Evolutionary conservation across 2,888 invertebrate species (phyloP).

Genomic region (Cryptocheilus praepositus): DNA sequence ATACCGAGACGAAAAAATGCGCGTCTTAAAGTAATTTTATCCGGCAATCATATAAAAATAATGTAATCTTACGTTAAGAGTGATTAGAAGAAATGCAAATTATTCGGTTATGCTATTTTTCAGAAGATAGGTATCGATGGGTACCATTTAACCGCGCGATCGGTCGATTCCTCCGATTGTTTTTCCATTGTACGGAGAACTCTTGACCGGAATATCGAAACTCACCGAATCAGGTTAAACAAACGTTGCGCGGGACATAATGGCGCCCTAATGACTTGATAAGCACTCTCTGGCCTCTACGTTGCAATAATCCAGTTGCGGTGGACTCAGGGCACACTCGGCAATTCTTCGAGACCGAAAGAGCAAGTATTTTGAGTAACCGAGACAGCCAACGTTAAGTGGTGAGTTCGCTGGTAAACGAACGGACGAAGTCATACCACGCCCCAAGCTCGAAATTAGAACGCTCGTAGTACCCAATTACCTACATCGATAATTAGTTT

Average conservation of each 20-base stretch:
- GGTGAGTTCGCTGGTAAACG: conserved; percentile 20
- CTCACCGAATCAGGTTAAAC: conserved; percentile 49
- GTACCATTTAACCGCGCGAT: conserved; percentile 18
- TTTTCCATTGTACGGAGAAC: conserved; percentile 15
- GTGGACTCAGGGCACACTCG: conserved; percentile 4
- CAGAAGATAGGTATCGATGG: conserved; percentile 2
- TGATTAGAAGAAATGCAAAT: conserved; percentile 15
- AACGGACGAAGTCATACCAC: conserved; percentile 32
- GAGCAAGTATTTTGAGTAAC: conserved; percentile 27
- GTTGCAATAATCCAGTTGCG: conserved; percentile 35
- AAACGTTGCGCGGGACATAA: conserved; percentile 52
- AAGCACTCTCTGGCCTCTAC: conserved; percentile 48
- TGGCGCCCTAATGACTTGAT: conserved; percentile 61
- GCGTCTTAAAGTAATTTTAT: too few relatives aligned
- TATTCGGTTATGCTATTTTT: not conserved
- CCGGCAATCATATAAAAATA: too few relatives aligned
- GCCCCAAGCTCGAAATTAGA: conserved; percentile 41
- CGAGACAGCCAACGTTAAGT: conserved; percentile 31
- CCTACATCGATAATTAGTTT: conserved; percentile 46
- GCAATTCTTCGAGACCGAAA: conserved; percentile 27
- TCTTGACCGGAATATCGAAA: conserved; percentile 23
- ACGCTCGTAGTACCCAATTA: conserved; percentile 37
- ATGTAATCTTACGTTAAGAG: too few relatives aligned
- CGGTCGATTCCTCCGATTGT: conserved; percentile 20
- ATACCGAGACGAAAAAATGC: too few relatives aligned